Evolutionary conservation across 2,797 vertebrate species (phyloP).

Genomic region (Nyctalus aviator): DNA sequence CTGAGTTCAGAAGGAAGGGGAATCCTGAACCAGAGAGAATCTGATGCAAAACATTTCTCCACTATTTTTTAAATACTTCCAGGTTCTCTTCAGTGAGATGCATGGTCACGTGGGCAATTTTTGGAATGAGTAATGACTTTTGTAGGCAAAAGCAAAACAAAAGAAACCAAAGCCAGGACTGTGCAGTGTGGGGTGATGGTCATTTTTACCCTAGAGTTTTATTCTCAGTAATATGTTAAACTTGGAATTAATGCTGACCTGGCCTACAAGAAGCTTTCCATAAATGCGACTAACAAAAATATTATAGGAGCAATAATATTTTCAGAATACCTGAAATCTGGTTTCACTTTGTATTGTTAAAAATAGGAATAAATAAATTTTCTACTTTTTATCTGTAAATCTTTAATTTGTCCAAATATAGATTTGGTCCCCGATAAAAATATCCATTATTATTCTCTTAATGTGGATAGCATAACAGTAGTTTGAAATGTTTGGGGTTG

Average conservation of each 20-base stretch:
- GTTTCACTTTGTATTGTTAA: not conserved
- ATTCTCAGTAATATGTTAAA: not conserved
- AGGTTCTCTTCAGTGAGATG: not conserved
- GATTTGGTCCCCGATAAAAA: not conserved
- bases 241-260: not conserved
- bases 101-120: not conserved
- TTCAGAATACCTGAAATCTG: not conserved
- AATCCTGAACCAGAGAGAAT: slow-evolving; percentile 6
- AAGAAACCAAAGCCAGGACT: not conserved
- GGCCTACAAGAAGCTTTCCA: not conserved
- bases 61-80: slow-evolving; percentile 17
- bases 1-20: not conserved
- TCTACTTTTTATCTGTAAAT: slow-evolving; percentile 39
- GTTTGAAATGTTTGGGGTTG: not conserved
- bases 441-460: slow-evolving; percentile 20
- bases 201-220: not conserved
- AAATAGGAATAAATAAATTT: slow-evolving; percentile 21
- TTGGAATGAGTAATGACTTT: not conserved
- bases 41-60: not conserved
- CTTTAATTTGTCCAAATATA: not conserved
- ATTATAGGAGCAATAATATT: not conserved
- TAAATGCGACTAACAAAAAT: not conserved
- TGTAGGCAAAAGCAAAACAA: not conserved
- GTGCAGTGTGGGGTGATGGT: not conserved
- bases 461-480: not conserved